Conservation (phyloP, 1,140 invertebrate species). For the Drosophila arawakana region DNA sequence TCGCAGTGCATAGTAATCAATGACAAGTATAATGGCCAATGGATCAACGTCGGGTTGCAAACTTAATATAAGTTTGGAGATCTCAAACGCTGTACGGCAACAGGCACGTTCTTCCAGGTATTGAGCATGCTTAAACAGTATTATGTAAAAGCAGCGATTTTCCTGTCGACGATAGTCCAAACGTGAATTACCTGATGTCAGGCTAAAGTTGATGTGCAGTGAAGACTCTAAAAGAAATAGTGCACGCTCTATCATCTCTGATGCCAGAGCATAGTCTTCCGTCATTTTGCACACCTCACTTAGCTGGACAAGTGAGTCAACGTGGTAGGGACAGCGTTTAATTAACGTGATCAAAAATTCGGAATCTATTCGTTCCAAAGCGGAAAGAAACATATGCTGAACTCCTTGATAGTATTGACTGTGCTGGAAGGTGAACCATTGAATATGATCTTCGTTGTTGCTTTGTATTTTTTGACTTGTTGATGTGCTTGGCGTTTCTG, state of each 20-base stretch:
- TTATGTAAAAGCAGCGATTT: constrained; percentile 94
- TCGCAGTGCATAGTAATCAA: constrained; percentile 95
- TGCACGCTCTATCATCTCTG: constrained; percentile 91
- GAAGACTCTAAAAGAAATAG: constrained; percentile 91
- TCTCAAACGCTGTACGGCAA: constrained; percentile 92
- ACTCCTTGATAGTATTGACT: constrained; percentile 90
- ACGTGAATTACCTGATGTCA: constrained; percentile 90
- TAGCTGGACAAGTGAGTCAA: constrained; percentile 94
- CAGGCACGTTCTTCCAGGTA: constrained; percentile 93
- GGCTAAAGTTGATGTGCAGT: constrained; percentile 92
- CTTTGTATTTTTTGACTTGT: constrained; percentile 26
- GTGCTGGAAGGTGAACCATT: constrained; percentile 93
- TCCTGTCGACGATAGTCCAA: constrained; percentile 93
- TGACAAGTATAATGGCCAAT: constrained; percentile 90
- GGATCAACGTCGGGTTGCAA: constrained; percentile 95
- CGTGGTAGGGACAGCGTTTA: constrained; percentile 92
- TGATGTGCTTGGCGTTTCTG: constrained; percentile 59
- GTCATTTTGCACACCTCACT: constrained; percentile 91
- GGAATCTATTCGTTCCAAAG: constrained; percentile 92
- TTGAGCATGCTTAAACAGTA: constrained; percentile 93
- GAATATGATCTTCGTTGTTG: constrained; percentile 52
- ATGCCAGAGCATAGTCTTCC: constrained; percentile 92
- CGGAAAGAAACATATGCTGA: constrained; percentile 90
- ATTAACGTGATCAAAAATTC: constrained; percentile 93
- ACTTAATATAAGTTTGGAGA: constrained; percentile 91